Evolutionary conservation across 1,140 invertebrate genomes (phyloP).

Genomic region (Lasioglossum albipes): DNA sequence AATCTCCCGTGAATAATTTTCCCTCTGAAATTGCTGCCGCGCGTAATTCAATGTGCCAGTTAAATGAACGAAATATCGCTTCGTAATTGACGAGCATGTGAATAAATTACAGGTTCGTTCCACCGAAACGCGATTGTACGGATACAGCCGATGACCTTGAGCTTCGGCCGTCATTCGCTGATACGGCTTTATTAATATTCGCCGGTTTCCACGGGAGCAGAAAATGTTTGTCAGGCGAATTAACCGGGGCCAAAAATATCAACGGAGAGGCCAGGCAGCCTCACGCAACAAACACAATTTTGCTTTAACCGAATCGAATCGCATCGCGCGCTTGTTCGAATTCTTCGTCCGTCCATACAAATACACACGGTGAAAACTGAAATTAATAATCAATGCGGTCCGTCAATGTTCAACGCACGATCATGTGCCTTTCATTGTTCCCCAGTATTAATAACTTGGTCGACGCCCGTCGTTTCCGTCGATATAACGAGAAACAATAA

Average conservation of each 20-base stretch:
- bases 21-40: too few species aligned
- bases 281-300: background rate
- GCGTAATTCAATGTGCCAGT: too few species aligned
- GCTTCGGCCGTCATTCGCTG: too few species aligned
- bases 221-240: background rate
- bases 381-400: conserved; percentile 6
- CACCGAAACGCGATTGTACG: background rate
- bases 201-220: background rate
- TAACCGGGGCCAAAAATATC: background rate
- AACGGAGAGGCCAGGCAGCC: too few species aligned
- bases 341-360: background rate
- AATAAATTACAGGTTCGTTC: background rate
- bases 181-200: conserved; percentile 5
- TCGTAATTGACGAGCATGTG: background rate
- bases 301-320: background rate
- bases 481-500: background rate
- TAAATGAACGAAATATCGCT: background rate
- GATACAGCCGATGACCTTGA: background rate
- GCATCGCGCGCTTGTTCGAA: background rate
- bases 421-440: background rate
- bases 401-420: background rate
- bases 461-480: background rate
- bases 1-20: too few species aligned
- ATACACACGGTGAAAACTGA: background rate
- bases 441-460: background rate